These are phyloP conservation scores for Toxotes lorentzi DNA, from an alignment of 2,797 vertebrate species.

Conservation along the genomic window DNA sequence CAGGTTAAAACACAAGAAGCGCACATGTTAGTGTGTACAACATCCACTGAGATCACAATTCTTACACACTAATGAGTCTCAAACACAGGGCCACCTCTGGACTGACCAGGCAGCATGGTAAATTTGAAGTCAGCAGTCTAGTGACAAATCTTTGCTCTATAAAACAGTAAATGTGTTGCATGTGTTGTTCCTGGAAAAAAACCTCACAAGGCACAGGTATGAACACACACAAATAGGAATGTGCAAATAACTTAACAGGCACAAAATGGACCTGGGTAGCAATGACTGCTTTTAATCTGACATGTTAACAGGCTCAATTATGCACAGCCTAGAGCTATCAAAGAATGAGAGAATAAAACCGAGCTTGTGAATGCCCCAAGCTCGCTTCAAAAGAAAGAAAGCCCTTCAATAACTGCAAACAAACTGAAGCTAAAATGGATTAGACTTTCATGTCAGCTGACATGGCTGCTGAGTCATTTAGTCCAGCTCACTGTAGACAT, in stretches of 20 bases:
- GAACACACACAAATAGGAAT: conserved; percentile 1
- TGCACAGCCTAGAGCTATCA: conserved; percentile 40
- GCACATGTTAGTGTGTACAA: conserved; percentile 32
- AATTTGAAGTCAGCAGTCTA: background rate
- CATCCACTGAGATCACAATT: background rate
- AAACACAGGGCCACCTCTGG: background rate
- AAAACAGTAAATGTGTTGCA: background rate
- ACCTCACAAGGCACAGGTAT: background rate
- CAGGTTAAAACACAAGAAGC: conserved; percentile 71
- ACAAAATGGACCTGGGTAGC: conserved; percentile 21
- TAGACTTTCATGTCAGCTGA: conserved; percentile 52
- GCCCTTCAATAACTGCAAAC: conserved; percentile 56
- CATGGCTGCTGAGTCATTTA: conserved; percentile 67
- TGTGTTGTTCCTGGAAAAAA: background rate
- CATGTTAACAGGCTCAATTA: conserved; percentile 43
- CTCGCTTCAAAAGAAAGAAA: conserved; percentile 41
- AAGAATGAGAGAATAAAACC: conserved; percentile 44
- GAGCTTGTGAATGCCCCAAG: conserved; percentile 5
- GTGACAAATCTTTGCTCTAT: background rate
- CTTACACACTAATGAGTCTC: conserved; percentile 1
- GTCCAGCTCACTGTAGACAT: conserved; percentile 53
- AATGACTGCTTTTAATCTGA: conserved; percentile 45
- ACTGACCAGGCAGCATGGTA: background rate
- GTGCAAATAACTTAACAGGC: conserved; percentile 16
- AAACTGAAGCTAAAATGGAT: conserved; percentile 50